phyloP scores from a whole-genome alignment of 2,888 invertebrate genomes.

The Mesochorus sp. region DNA sequence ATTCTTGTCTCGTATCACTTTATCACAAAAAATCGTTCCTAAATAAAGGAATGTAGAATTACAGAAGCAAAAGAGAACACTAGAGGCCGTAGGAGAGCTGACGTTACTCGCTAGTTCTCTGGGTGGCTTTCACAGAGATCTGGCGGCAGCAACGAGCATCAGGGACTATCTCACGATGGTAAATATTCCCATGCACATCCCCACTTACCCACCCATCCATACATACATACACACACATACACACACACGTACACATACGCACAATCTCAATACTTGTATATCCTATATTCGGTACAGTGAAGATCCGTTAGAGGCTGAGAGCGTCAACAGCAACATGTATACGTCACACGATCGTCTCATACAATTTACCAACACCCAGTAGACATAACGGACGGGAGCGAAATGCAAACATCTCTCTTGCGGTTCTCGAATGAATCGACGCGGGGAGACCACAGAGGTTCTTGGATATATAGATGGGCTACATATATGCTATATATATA shows the following conservation, averaged over 20 bases:
- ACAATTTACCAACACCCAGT: conserved; percentile 57
- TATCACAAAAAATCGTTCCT: too few species aligned
- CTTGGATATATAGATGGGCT: neutral
- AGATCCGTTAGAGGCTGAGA: conserved; percentile 40
- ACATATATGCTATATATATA: conserved; percentile 13
- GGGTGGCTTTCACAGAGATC: conserved; percentile 52
- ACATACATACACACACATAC: neutral
- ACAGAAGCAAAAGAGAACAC: conserved; percentile 48
- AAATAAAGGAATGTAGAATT: conserved; percentile 9
- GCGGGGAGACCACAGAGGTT: conserved; percentile 16
- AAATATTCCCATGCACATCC: too few species aligned
- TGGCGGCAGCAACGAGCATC: conserved; percentile 47
- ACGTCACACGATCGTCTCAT: conserved; percentile 57
- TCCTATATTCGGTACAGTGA: conserved; percentile 26
- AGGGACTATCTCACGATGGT: conserved; percentile 17
- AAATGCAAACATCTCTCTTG: conserved; percentile 59
- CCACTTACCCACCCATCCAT: too few species aligned
- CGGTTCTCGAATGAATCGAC: conserved; percentile 59
- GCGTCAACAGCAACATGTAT: conserved; percentile 59
- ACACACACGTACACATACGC: neutral
- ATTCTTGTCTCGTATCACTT: too few species aligned
- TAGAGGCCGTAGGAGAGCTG: conserved; percentile 28
- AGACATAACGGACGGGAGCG: conserved; percentile 51
- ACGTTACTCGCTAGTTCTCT: conserved; percentile 35
- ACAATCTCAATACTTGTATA: neutral